A percentile compares a stretch with the other conserved stretches of the same genome.
phyloP scores from a whole-genome alignment of 2,888 invertebrate species.

The Augochlorella aurata region DNA sequence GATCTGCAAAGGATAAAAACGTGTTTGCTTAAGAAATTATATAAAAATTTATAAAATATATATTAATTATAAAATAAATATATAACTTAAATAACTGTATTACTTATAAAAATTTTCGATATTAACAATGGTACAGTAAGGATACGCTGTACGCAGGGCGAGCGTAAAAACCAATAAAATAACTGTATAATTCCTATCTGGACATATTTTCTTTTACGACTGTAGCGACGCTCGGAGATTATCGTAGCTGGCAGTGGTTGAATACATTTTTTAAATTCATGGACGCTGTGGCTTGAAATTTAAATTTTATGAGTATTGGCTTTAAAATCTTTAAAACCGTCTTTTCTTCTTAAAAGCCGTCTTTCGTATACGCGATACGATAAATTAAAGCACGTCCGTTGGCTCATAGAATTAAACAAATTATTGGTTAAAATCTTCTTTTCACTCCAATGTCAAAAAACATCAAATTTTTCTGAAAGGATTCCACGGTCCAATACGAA shows the following conservation, averaged over 20 bases:
- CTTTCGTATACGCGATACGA: neutral
- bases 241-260: neutral
- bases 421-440: neutral
- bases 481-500: neutral
- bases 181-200: neutral
- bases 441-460: neutral
- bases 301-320: neutral
- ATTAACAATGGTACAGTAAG: neutral
- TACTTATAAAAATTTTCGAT: neutral
- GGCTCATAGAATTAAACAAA: neutral
- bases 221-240: neutral
- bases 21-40: too few relatives aligned
- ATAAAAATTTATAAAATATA: too few relatives aligned
- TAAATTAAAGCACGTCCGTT: neutral
- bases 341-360: neutral
- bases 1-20: too few relatives aligned
- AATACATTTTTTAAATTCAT: neutral
- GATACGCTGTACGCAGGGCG: neutral
- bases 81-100: too few relatives aligned
- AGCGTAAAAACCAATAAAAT: neutral
- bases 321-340: neutral
- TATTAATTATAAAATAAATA: too few relatives aligned
- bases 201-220: conserved; percentile 2
- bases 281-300: neutral
- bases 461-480: neutral